Conservation (phyloP, 92 coral and sea anemone species). For the Parazoanthus swiftii region DNA sequence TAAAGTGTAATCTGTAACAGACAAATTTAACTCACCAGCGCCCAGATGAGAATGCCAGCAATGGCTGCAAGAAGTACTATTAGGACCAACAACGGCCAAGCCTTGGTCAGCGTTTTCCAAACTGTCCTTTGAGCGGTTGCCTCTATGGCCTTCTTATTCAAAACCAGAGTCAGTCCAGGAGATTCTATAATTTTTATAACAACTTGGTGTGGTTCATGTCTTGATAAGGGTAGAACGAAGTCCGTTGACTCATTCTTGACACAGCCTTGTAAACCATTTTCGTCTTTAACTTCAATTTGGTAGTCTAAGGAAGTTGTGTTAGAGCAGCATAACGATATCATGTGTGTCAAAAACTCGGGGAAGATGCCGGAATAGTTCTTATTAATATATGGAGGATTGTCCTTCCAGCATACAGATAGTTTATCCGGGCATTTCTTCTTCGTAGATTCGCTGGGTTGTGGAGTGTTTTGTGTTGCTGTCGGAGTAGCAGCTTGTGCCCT, state of each 20-base stretch:
- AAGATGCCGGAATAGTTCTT: conserved; percentile 32
- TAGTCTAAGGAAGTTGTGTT: conserved; percentile 7
- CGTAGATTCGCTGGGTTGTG: neutral
- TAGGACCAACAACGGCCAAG: conserved; percentile 26
- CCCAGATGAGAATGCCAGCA: conserved; percentile 37
- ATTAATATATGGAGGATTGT: conserved; percentile 26
- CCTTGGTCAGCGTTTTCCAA: conserved; percentile 28
- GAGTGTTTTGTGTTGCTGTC: neutral
- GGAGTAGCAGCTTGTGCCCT: neutral
- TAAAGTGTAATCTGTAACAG: neutral
- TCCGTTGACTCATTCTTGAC: conserved; percentile 34
- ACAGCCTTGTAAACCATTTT: conserved; percentile 19
- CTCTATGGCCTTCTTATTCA: conserved; percentile 41
- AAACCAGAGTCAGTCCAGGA: conserved; percentile 31
- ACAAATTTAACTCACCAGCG: conserved; percentile 18
- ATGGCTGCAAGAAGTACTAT: conserved; percentile 20
- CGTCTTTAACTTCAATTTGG: conserved; percentile 25
- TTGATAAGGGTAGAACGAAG: conserved; percentile 18
- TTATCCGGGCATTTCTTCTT: neutral
- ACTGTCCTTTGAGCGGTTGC: conserved; percentile 18
- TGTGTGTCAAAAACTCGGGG: conserved; percentile 25
- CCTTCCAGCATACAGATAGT: conserved; percentile 28
- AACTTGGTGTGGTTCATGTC: neutral
- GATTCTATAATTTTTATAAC: conserved; percentile 17
- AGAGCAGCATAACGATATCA: conserved; percentile 20